Evolutionary conservation across 2,113 vertebrate genomes (phyloP).

Genomic region (Jacana jacana): DNA sequence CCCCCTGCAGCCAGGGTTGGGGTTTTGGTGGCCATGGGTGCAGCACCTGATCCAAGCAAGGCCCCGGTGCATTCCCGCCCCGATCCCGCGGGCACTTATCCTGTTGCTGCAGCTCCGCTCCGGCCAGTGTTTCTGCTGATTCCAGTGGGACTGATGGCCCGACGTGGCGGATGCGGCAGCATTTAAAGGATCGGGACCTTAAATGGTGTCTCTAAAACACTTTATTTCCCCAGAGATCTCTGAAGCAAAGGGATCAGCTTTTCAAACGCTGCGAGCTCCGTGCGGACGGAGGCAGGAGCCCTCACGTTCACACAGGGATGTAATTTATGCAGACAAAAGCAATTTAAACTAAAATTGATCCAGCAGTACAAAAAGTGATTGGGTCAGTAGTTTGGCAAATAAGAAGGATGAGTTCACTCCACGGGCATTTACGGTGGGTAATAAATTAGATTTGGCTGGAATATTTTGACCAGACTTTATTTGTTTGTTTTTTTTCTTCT

Average conservation of each 20-base stretch:
- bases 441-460: conserved; percentile 31
- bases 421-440: conserved; percentile 8
- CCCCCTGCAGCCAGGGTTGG: not conserved
- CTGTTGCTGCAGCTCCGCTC: not conserved
- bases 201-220: not conserved
- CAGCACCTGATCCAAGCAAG: not conserved
- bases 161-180: not conserved
- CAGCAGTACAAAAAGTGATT: conserved; percentile 13
- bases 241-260: not conserved
- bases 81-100: not conserved
- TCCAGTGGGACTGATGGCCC: not conserved
- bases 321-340: conserved; percentile 46
- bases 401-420: conserved; percentile 39
- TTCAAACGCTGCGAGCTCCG: not conserved
- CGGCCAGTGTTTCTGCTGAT: not conserved
- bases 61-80: not conserved
- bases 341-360: conserved; percentile 54
- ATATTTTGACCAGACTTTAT: not conserved
- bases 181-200: not conserved
- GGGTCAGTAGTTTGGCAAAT: conserved; percentile 49
- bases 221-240: not conserved
- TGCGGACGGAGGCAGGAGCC: not conserved
- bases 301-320: not conserved
- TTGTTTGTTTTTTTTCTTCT: not conserved
- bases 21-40: not conserved